Evolutionary conservation across 1,140 invertebrate species (phyloP), one percentile per base, ranked within the genome.

Genomic region (Drosophila burlai): DNA sequence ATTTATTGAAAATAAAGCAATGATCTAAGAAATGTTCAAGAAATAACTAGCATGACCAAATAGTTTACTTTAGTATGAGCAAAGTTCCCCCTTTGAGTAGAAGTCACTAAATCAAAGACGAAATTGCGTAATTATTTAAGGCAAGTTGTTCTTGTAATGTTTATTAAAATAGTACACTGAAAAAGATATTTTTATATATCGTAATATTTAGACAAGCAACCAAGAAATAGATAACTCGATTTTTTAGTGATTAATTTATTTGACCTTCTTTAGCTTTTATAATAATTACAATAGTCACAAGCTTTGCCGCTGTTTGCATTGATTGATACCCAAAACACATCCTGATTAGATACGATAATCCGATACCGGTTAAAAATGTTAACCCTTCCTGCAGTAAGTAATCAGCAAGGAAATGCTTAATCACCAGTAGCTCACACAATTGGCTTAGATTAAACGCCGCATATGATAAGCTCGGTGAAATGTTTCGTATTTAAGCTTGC

Each of bases 401-500:
- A 31, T 26, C 31, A 21, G 13, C 13, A 57, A 16, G 11, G n/a
- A 21, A 24, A 21, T 18, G 1, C 26, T 40, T 9, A 49, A 59
- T 21, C 62, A 31, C 21, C 38, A 31, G 26, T 42, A 49, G 49
- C 65, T 10, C 8, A 9, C 34, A 9, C 26, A 15, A 71, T 71
- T 46, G 49, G 16, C 18, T 50, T 24, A 71, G 63, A 69, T 66
- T 66, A 38, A 10, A 40, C 7, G 18, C 26, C 11, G 21, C 18
- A 15, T 7, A 13, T 47, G 50, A 71, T 71, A 71, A 46, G 34
- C 45, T 15, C 13, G 9, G 31, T 26, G 7, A 26, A 72, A 49
- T 52, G 63, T 69, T 36, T 68, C 66, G 46, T 45, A 55, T 78
- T 74, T 78, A 66, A 71, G 52, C 36, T 80, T 77, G 72, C 62